Evolutionary conservation across 2,888 invertebrate species (phyloP), one percentile per base, ranked within the genome.

Genomic region (Ferrisia virgata): DNA sequence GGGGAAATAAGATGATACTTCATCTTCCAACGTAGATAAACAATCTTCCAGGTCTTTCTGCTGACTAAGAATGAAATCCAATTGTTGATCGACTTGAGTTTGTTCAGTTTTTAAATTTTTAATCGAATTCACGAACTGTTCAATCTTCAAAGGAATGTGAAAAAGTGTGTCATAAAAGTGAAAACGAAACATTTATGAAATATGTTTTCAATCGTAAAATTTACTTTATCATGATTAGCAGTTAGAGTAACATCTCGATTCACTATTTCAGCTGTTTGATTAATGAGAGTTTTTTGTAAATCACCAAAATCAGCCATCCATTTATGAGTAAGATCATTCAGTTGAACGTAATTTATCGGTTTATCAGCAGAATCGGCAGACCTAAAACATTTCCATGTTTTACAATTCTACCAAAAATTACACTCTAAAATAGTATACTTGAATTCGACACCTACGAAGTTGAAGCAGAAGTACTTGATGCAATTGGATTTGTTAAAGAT

Each of bases 21-120:
- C 82, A 28, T 82, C 82, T n/a, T 82, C 82, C 2, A 82, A 25
- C 11, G 82, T 39, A 15, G 43, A 39, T 43, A 82, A 31, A 82
- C 72, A 72, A 28, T 82, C 82, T 31, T 82, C 82, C 33, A 82
- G 76, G n/a, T 82, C 82, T 82, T 82, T 82, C 31, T 82, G 82
- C n/a, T 82, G 82, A 72, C 82, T 82, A 22, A 82, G 22, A 40
- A 82, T 82, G 28, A 82, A 82, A 72, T 82, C 82, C 11, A 82
- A 72, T 82, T 82, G 82, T 13, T 82, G 82, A 69, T 82, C 82
- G 25, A 82, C 82, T 43, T 72, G 69, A 22, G 82, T 82, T 82
- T 82, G 82, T 40, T 82, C 82, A 6, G 31, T 1, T 43, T 82
- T 82, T 31, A 82, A 43, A 31, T 82, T 82, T 28, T 31, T 22